Evolutionary conservation across 2,113 vertebrate genomes (phyloP), one percentile per base, ranked within the genome.

Genomic region (Sisor rabdophorus): DNA sequence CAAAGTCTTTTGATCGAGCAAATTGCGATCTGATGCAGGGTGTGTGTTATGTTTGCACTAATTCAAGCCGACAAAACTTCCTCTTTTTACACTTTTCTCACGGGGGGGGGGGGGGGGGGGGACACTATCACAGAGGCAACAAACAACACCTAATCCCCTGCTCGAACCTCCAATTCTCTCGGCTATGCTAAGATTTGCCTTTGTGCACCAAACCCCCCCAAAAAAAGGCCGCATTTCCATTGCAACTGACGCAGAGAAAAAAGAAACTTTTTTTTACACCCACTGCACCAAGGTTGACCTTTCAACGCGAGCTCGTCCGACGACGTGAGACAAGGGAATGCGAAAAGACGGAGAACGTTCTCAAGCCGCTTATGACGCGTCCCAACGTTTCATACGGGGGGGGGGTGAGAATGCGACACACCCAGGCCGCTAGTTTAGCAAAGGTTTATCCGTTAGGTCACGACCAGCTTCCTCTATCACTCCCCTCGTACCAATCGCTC

Each of bases 11-110:
- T 6, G 2, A 2, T 36, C 32, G 6, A 36, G 32, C 32, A 36
- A 36, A 36, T 36, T 36, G 6, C 6, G 32, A 36, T 36, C 9
- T 44, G 8, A 44, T 44, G 40, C 24, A 61, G 11, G 6, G 30
- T 44, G 59, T 47, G 56, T 53, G 32, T 72, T 47, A 17, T 19
- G 53, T 68, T 94, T 93, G 93, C 94, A 96, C 94, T 98, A 96
- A 97, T 98, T 98, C 94, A 98, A 96, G 98, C 96, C 92, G 93
- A 91, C 90, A 95, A 94, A 95, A 93, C 93, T 92, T 92, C 93
- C 91, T 92, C 91, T 90, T 92, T 90, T 83, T 78, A 91, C 90
- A 95, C 94, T 94, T 94, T 95, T 92, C 92, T 90, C 91, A 87
- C 32, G 7, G 32, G 15, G 17, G 30, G 32, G 15, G 17, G 30